Percentiles rank a stretch among this genome's conserved stretches.
Evolutionary conservation across 2,888 invertebrate species (phyloP).

Genomic region (Eurytoma californica): DNA sequence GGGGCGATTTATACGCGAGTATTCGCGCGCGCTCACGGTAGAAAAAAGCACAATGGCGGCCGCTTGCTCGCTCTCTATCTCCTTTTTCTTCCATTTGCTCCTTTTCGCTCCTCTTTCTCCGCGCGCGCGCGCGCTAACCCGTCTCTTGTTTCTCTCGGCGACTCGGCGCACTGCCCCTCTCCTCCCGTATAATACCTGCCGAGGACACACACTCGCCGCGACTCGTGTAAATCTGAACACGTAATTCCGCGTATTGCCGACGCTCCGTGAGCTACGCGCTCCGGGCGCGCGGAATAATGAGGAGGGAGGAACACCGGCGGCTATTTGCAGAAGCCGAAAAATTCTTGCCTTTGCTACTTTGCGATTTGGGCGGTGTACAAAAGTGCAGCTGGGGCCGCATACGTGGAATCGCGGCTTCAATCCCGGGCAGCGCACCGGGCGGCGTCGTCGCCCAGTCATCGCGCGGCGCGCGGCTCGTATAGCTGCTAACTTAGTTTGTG

Average conservation of each 20-base stretch:
- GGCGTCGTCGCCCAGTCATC: slow-evolving; percentile 32
- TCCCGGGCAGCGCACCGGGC: not conserved
- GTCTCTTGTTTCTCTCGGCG: slow-evolving; percentile 36
- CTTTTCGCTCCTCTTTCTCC: slow-evolving; percentile 43
- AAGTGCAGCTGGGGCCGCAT: not conserved
- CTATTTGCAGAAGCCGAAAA: too few species aligned
- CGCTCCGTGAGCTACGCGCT: slow-evolving; percentile 23
- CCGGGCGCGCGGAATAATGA: slow-evolving; percentile 30
- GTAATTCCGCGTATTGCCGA: slow-evolving; percentile 45
- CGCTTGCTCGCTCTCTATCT: slow-evolving; percentile 15
- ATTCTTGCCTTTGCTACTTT: too few species aligned
- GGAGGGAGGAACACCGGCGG: slow-evolving; percentile 1
- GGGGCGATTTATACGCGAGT: slow-evolving; percentile 50
- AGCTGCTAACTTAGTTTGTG: slow-evolving; percentile 73
- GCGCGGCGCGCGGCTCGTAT: slow-evolving; percentile 62
- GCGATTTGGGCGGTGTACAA: not conserved
- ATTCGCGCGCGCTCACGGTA: slow-evolving; percentile 33
- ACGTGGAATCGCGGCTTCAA: not conserved
- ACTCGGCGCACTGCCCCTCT: not conserved
- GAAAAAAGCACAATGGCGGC: slow-evolving; percentile 55
- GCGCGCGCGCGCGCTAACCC: slow-evolving; percentile 5
- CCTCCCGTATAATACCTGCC: slow-evolving; percentile 34
- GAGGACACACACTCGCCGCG: slow-evolving; percentile 31
- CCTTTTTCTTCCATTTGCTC: slow-evolving; percentile 38
- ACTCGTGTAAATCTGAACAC: slow-evolving; percentile 49